Base-by-base conservation (phyloP, 2,113 vertebrate genomes). In the Leiothrix lutea region DNA sequence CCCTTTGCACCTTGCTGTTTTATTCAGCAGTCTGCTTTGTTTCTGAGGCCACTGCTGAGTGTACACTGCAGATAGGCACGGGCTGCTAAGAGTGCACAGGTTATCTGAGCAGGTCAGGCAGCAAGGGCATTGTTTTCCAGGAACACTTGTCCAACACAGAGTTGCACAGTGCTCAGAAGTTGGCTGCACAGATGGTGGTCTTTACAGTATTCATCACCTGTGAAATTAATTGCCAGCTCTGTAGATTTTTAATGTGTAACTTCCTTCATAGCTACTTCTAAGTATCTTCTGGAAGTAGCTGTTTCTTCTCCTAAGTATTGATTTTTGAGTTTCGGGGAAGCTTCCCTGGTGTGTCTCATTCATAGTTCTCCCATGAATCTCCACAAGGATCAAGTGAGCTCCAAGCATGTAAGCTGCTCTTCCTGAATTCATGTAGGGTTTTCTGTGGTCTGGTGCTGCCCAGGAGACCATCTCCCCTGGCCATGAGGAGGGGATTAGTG, bases 81-180 rank as follows among this genome's bases (percentile, higher is more conserved):
- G 74, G 9, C 36, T 3, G 7, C 80, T 35, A 2, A 19, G 74
- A 70, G 64, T 28, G 2, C 5, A 31, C 29, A 56, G 64, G 79
- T 88, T 93, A 80, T 86, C 79, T 71, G 94, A 33, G 82, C 51
- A 29, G 67, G 36, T 79, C 86, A 85, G 84, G 92, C 77, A 45
- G 57, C 10, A 0, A 50, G 86, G 57, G 17, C 47, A 25, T 86
- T 94, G 92, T 93, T 96, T 90, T 77, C 81, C 82, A 87, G 86
- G 66, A 89, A 4, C 61, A 5, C 48, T 69, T 70, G 29, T 90
- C 71, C 60, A 31, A 11, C 71, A 4, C 0, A 0, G 14, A 23
- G 0, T 24, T 57, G 54, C 14, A 4, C 28, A 42, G 2, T 36
- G 67, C 81, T 94, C 47, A n/a, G 15, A 28, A 74, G 81, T 5